Conservation (phyloP, 1,140 invertebrate genomes). For the Carposina sasakii region DNA sequence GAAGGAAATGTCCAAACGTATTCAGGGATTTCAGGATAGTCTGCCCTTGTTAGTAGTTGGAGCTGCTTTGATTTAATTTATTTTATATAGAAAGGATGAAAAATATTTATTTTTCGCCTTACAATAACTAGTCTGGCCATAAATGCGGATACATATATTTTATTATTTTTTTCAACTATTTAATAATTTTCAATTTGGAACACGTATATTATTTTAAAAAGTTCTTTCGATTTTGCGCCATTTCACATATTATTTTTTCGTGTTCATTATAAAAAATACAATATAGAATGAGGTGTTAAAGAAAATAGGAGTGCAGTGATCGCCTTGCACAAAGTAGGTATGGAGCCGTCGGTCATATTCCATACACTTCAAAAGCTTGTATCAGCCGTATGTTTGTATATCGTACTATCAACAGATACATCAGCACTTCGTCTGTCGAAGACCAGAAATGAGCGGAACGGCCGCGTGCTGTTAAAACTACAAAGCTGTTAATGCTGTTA, state of each 20-base stretch:
- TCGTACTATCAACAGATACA: conserved; percentile 8
- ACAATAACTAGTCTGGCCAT: too few relatives aligned
- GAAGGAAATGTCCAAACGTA: conserved; percentile 51
- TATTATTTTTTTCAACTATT: too few relatives aligned
- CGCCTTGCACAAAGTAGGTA: not conserved
- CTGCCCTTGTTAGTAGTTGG: too few relatives aligned
- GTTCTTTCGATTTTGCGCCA: too few relatives aligned
- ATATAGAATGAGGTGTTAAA: conserved; percentile 10
- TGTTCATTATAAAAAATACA: too few relatives aligned
- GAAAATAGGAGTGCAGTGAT: conserved; percentile 8
- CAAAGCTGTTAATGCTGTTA: too few relatives aligned
- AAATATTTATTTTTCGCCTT: too few relatives aligned
- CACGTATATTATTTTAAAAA: not conserved
- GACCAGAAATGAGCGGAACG: not conserved
- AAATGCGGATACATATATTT: too few relatives aligned
- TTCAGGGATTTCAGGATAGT: too few relatives aligned
- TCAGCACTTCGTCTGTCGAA: conserved; percentile 5
- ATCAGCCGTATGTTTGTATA: conserved; percentile 10
- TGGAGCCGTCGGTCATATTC: not conserved
- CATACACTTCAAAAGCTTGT: conserved; percentile 4
- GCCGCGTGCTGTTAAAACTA: not conserved
- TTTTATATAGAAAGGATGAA: too few relatives aligned
- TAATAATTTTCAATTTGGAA: not conserved
- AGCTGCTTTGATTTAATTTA: too few relatives aligned
- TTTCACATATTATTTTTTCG: conserved; percentile 1